Evolutionary conservation across 2,888 invertebrate genomes (phyloP), one percentile per base, ranked within the genome.

Genomic region (Elegia similella): DNA sequence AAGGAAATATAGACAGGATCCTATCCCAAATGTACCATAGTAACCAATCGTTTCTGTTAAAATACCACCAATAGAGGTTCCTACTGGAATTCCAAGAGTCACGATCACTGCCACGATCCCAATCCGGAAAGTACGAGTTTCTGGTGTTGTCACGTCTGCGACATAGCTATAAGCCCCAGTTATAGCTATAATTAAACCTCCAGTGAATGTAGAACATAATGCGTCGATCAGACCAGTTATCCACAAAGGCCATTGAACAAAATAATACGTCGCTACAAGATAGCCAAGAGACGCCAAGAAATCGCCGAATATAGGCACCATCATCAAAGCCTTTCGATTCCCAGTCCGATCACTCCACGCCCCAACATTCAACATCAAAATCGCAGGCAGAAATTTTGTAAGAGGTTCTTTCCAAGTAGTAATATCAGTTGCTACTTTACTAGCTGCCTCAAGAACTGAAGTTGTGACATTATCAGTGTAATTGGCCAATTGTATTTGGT

Each of bases 301-400:
- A 75, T 93, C 93, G 6, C 93, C 93, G 0, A 92, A 57, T 13
- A 93, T 78, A 0, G 94, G 93, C 17, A 93, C 69, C 0, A 94
- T 69, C 86, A 94, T 92, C 57, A 93, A 85, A 0, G 86, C 83
- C 75, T 93, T 94, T 62, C 93, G 83, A 58, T 92, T 89, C 7
- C 93, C 93, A 50, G 92, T 92, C 63, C 89, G 86, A 63, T 94
- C 94, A 65, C 93, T 93, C 94, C 94, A 94, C 0, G 94, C 92
- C 5, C 94, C 94, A 23, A 94, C 80, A 62, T 94, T 93, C 29
- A 93, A 67, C 52, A 93, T 92, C 0, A 92, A 76, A n/a, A 93
- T 69, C 0, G 93, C 92, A 29, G 94, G 93, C 42, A 94, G 42
- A 42, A 56, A 56, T 29, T 56, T 56, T 0, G 47, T 48, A 7